Evolutionary conservation across 2,888 invertebrate genomes (phyloP).

Genomic region (Pediacus dermestoides): DNA sequence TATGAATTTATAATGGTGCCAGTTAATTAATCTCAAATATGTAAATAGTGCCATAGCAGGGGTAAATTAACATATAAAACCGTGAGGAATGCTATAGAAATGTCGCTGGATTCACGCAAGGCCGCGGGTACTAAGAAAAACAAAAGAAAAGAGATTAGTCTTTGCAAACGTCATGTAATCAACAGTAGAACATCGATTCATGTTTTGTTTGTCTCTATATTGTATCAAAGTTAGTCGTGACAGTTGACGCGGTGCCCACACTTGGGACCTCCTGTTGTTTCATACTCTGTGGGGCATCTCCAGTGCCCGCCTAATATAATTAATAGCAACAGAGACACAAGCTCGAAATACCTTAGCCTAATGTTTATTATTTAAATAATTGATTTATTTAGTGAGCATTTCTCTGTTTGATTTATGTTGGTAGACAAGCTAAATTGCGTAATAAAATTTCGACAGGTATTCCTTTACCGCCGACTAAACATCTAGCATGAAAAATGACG

Average conservation of each 20-base stretch:
- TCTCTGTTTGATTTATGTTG: constrained; percentile 5
- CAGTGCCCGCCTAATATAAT: constrained; percentile 13
- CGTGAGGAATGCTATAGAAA: no score
- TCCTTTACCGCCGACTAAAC: no score
- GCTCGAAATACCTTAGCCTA: not conserved
- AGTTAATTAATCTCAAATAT: no score
- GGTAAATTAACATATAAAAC: no score
- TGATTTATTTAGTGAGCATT: constrained; percentile 7
- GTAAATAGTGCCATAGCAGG: no score
- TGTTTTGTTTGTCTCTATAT: constrained; percentile 22
- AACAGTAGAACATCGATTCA: constrained; percentile 23
- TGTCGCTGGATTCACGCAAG: no score
- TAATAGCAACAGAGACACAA: constrained; percentile 13
- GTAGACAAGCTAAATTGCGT: constrained; percentile 9
- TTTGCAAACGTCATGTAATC: constrained; percentile 20
- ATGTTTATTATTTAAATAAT: constrained; percentile 7
- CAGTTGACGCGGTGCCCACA: constrained; percentile 20
- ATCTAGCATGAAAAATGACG: no score
- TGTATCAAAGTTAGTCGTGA: constrained; percentile 22
- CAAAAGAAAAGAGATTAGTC: constrained; percentile 7
- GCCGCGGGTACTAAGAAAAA: no score
- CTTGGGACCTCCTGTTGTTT: constrained; percentile 14
- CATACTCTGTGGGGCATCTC: constrained; percentile 11
- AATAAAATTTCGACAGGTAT: constrained; percentile 22
- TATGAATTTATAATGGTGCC: no score